Evolutionary conservation across 1,140 invertebrate species (phyloP), one percentile per base, ranked within the genome.

Genomic region (Calliopsis andreniformis): DNA sequence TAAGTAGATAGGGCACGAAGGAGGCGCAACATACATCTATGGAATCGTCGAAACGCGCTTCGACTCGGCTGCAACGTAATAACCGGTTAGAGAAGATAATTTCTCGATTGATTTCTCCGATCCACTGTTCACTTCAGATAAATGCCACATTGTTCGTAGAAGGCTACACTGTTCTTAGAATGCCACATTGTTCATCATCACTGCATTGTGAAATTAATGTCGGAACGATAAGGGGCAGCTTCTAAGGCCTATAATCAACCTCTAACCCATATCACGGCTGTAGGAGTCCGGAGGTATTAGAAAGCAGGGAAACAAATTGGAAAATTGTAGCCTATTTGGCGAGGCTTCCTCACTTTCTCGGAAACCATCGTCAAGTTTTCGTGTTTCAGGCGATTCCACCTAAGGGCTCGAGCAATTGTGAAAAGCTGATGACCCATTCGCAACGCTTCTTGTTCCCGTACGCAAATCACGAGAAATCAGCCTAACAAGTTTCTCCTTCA

Each of bases 21-120:
- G 81, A 81, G 77, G 56, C 64, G 58, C 30, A 55, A 61, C 66
- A 66, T 75, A 39, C 1, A 42, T 32, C 42, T 51, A 53, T 78
- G 75, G 82, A 78, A 70, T 51, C 79, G 47, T 69, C 63, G 45
- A 39, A 68, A 56, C 53, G 35, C 35, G 3, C 35, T 3, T 39
- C 35, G 35, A 39, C 72, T 16, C 61, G 18, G 28, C 66, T 25
- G 20, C 35, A 3, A n/a, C 23, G 20, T 58, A 67, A 72, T 64
- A 14, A 64, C 35, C 32, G 8, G 45, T 32, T 53, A n/a, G 18
- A 25, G 28, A 72, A 18, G 14, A 20, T 39, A 39, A 39, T 39
- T n/a, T n/a, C n/a, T n/a, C 55, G 43, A 64, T 55, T 35, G 35
- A 53, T 73, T 64, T 64, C 70, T 53, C 69, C 39, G 61, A 32